A percentile compares a stretch with the other conserved stretches of the same genome.
Conservation (phyloP, 2,797 vertebrate genomes). For the Girardinus metallicus region DNA sequence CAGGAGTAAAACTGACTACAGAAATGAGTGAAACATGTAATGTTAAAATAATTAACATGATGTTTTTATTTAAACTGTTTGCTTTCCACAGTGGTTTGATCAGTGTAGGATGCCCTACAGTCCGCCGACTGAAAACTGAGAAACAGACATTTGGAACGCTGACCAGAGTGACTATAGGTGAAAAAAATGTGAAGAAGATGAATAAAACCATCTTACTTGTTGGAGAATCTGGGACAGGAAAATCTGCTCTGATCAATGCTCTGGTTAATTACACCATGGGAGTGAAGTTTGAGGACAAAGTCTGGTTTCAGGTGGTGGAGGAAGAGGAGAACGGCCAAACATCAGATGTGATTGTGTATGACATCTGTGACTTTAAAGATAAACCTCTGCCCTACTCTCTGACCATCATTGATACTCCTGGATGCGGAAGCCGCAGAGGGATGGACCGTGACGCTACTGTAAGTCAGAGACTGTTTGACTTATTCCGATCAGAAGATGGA, state of each 20-base stretch:
- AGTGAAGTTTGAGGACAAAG: neutral
- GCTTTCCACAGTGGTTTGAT: neutral
- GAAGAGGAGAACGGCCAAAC: neutral
- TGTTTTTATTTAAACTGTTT: too few relatives aligned
- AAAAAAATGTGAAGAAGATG: neutral
- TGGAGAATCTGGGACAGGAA: neutral
- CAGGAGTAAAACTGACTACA: neutral
- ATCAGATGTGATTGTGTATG: conserved; percentile 1
- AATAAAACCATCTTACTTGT: conserved; percentile 4
- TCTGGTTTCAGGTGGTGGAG: conserved; percentile 1
- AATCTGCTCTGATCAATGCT: neutral
- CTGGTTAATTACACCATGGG: neutral
- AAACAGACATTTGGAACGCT: neutral
- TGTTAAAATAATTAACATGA: neutral
- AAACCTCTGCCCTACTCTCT: neutral
- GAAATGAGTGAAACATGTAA: neutral
- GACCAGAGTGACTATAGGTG: neutral
- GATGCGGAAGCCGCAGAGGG: neutral
- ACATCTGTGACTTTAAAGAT: neutral
- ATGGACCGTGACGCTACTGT: neutral
- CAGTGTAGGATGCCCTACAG: neutral
- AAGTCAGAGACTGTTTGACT: neutral
- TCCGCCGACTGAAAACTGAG: neutral
- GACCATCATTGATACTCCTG: conserved; percentile 5
- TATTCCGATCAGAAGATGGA: conserved; percentile 1